Evolutionary conservation across 2,888 invertebrate species (phyloP).

Genomic region (Alloplasta piceator): DNA sequence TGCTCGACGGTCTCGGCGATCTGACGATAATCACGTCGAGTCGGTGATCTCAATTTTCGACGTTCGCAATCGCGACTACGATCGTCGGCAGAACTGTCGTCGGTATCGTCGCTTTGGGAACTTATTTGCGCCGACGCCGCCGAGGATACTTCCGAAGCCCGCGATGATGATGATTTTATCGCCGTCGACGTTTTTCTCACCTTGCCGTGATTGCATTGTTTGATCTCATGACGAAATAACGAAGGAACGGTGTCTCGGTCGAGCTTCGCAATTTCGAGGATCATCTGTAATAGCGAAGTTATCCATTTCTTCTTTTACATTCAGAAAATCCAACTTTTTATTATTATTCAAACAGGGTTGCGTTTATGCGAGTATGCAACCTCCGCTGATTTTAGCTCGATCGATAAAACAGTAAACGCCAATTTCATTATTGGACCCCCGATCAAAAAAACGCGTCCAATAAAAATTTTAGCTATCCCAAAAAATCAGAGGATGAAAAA

Average conservation of each 20-base stretch:
- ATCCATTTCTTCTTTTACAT: neutral
- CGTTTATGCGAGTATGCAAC: too few relatives aligned
- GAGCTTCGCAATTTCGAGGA: slow-evolving; percentile 57
- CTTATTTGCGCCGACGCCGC: slow-evolving; percentile 18
- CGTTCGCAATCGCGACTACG: neutral
- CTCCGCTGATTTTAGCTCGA: neutral
- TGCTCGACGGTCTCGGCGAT: slow-evolving; percentile 30
- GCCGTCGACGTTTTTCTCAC: slow-evolving; percentile 17
- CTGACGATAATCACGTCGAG: slow-evolving; percentile 44
- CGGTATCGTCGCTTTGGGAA: slow-evolving; percentile 53
- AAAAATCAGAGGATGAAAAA: neutral
- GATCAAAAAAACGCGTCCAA: neutral
- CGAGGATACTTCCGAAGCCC: slow-evolving; percentile 34
- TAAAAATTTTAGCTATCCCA: too few relatives aligned
- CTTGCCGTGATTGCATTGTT: slow-evolving; percentile 38
- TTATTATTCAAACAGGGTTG: neutral
- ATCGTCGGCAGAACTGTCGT: slow-evolving; percentile 35
- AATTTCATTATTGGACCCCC: too few relatives aligned
- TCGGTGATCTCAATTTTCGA: slow-evolving; percentile 15
- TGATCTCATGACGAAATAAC: slow-evolving; percentile 20
- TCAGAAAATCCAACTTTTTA: too few relatives aligned
- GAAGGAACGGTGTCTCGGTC: slow-evolving; percentile 45
- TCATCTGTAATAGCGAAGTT: slow-evolving; percentile 40
- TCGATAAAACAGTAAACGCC: neutral
- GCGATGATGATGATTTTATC: slow-evolving; percentile 14